Base-by-base conservation (phyloP, 2,113 vertebrate species). In the Poeciliopsis turrubarensis region DNA sequence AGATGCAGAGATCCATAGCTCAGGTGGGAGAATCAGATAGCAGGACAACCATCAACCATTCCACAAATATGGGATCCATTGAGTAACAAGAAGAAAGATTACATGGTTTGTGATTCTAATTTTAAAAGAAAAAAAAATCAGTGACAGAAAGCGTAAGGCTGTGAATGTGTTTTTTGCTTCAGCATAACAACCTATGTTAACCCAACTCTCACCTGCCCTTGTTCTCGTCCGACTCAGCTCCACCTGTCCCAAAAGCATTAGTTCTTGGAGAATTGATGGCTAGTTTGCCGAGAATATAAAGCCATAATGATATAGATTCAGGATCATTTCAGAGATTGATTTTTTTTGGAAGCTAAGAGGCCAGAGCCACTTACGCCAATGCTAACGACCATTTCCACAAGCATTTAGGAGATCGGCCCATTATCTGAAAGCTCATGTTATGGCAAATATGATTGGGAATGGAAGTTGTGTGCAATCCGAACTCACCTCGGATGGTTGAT, bases 321-420 rank as follows among this genome's bases (percentile, higher is more conserved):
- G 90, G 70, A 88, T 93, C 90, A 86, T 91, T 92, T 89, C 93
- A 84, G 65, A 81, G 83, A 94, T 95, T 92, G 94, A 94, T 95
- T 94, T 93, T 90, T 73, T 86, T 88, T 87, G 71, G 77, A 87
- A 89, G 92, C 92, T 94, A 94, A 95, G 87, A 93, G 93, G 92
- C 86, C 92, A 92, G 94, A 94, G 87, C 89, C 94, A 93, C 92
- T 94, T 93, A 92, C 88, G 92, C 92, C 91, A 93, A 91, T 83
- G 91, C 92, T 95, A 95, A 95, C 92, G 93, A 94, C 90, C 90
- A 83, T 91, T 93, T 93, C 91, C 86, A 89, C 82, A 66, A 77
- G 84, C 91, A 81, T 93, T 93, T 91, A 93, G 92, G 78, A 89
- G 91, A 90, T 84, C 66, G 75, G 81, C 89, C 91, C 92, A 93